phyloP scores from a whole-genome alignment of 1,140 invertebrate species.

The Trissolcus basalis region DNA sequence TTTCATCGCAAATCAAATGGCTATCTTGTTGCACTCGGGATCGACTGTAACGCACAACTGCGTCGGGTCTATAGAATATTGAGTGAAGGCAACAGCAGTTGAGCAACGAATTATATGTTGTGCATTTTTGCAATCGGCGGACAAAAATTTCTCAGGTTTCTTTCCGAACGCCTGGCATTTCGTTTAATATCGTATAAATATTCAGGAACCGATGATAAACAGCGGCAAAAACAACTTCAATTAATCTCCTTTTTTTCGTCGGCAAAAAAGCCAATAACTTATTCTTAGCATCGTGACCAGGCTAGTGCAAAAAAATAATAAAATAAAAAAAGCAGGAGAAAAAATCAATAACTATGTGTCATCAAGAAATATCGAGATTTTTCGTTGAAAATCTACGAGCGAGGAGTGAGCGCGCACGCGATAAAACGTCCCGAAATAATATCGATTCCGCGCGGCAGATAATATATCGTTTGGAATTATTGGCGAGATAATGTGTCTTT shows the following conservation, averaged over 20 bases:
- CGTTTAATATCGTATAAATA: neutral
- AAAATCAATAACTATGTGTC: too few relatives aligned
- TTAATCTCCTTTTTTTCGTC: too few relatives aligned
- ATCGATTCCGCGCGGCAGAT: constrained; percentile 34
- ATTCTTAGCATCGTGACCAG: too few relatives aligned
- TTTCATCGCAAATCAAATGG: constrained; percentile 50
- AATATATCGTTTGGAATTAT: constrained; percentile 39
- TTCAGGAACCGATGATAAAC: too few relatives aligned
- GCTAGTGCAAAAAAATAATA: too few relatives aligned
- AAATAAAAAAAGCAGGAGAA: too few relatives aligned
- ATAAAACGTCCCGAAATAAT: constrained; percentile 41
- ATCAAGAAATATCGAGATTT: too few relatives aligned
- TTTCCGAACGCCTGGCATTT: constrained; percentile 5
- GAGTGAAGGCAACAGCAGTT: constrained; percentile 3
- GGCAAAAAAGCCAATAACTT: too few relatives aligned
- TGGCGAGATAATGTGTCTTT: constrained; percentile 44
- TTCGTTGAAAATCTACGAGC: constrained; percentile 7
- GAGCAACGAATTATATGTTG: constrained; percentile 23
- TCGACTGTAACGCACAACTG: constrained; percentile 19
- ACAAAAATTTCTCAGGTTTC: constrained; percentile 15
- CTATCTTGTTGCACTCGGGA: constrained; percentile 26
- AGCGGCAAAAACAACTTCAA: too few relatives aligned
- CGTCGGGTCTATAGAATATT: constrained; percentile 11
- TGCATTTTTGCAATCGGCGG: neutral
- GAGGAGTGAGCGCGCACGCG: constrained; percentile 3